phyloP scores from a whole-genome alignment of 2,113 vertebrate genomes.

The Centropus unirufus region DNA sequence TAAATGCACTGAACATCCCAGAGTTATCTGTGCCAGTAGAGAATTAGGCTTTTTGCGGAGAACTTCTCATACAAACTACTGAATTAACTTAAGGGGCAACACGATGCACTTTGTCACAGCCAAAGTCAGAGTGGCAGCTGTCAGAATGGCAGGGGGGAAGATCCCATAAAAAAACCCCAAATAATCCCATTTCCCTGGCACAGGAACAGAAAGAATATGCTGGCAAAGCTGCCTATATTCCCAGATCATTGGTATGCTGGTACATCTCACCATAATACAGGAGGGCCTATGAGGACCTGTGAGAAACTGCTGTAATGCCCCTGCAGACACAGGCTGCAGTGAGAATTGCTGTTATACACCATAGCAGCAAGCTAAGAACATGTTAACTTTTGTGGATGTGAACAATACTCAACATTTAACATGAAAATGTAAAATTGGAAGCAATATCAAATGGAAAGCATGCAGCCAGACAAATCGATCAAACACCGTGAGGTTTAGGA shows the following conservation, averaged over 20 bases:
- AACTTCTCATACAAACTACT: neutral
- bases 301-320: neutral
- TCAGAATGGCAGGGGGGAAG: neutral
- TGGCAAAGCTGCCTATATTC: neutral
- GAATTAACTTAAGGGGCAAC: neutral
- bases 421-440: neutral
- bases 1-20: neutral
- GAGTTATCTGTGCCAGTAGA: neutral
- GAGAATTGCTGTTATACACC: neutral
- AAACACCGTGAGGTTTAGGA: slow-evolving; percentile 38
- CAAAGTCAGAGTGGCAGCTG: neutral
- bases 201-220: neutral
- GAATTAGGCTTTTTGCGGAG: neutral
- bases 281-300: neutral
- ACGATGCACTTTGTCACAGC: neutral
- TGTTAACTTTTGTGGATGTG: slow-evolving; percentile 23
- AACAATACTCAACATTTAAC: neutral
- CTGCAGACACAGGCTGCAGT: slow-evolving; percentile 27
- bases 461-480: slow-evolving; percentile 48
- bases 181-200: neutral
- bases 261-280: neutral
- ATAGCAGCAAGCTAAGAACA: slow-evolving; percentile 35
- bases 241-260: neutral
- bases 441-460: slow-evolving; percentile 32
- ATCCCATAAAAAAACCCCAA: neutral